Base-by-base conservation (phyloP, 2,113 vertebrate genomes). In the Psophia crepitans region DNA sequence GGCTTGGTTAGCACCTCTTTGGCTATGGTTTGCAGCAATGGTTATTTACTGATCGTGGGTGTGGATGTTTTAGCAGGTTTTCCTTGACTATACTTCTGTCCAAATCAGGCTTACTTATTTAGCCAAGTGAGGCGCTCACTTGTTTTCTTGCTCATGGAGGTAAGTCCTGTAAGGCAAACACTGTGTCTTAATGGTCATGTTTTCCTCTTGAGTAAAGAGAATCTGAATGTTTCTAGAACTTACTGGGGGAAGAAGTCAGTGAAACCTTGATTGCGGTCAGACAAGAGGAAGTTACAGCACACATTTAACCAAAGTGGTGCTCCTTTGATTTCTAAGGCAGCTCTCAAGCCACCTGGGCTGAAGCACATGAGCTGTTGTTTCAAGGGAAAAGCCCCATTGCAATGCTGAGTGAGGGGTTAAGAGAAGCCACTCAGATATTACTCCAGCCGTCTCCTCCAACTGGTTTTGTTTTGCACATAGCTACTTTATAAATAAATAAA, bases 121-220 rank as follows among this genome's bases (percentile, higher is more conserved):
- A 74, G 37, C 17, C 41, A 27, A 26, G 14, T 11, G 18, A 73
- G 32, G 14, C 68, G 35, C 27, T 57, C 27, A 41, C 8, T 18
- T 74, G 18, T 15, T 48, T 60, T 77, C n/a, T 63, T 46, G 8
- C 6, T 63, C 33, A 21, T 26, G 21, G 10, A 77, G 37, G 5
- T 44, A 74, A 32, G 5, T 35, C 21, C 37, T 27, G 16, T 28
- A 48, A 60, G 22, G 5, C 12, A 86, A 83, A 71, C 11, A 26
- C 0, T 0, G 4, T 23, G 28, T n/a, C 28, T 20, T 63, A 30
- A 23, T 5, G 7, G 12, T 14, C 37, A 63, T 8, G 8, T 49
- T 66, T 87, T 53, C 28, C 26, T 44, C 11, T 33, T 24, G 26
- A 24, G 37, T 44, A 26, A 76, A 61, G 43, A 53, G 51, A 63